phyloP scores from a whole-genome alignment of 1,140 invertebrate species.

The Dendrolimus punctatus region DNA sequence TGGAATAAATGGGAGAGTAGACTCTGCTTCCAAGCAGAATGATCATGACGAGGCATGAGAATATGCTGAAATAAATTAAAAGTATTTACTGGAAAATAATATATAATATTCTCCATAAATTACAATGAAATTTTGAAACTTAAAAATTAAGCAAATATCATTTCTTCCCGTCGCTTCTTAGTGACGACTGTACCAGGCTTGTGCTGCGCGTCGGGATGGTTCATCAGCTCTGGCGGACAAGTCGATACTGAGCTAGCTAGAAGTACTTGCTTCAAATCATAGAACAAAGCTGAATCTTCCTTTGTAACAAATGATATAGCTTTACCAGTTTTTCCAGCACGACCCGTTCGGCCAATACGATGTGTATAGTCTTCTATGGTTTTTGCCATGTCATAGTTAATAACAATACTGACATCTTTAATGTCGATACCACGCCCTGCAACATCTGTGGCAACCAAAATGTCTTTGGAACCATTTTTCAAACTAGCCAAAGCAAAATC shows the following conservation, averaged over 20 bases:
- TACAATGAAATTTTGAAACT: neutral
- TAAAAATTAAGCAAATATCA: conserved; percentile 85
- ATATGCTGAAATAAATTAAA: neutral
- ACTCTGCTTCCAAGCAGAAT: too few species aligned
- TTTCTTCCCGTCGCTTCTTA: conserved; percentile 95
- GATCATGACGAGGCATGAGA: too few species aligned
- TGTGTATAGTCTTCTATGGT: conserved; percentile 99
- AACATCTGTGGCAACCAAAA: conserved; percentile 99
- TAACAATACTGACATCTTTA: conserved; percentile 98
- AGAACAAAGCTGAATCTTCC: conserved; percentile 96
- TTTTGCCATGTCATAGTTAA: conserved; percentile 99
- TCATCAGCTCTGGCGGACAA: conserved; percentile 97
- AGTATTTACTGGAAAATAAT: neutral
- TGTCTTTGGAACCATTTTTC: conserved; percentile 96
- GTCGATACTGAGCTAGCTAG: conserved; percentile 92
- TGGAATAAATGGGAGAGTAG: too few species aligned
- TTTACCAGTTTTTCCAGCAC: conserved; percentile 97
- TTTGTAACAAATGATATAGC: conserved; percentile 98
- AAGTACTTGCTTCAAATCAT: conserved; percentile 96
- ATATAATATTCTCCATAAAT: neutral
- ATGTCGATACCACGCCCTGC: conserved; percentile 99
- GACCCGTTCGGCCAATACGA: conserved; percentile 98
- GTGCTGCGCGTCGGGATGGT: conserved; percentile 98
- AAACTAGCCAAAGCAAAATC: conserved; percentile 97
- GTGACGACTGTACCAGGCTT: conserved; percentile 97